Base-by-base conservation (phyloP, 2,797 vertebrate genomes). In the Miichthys miiuy region DNA sequence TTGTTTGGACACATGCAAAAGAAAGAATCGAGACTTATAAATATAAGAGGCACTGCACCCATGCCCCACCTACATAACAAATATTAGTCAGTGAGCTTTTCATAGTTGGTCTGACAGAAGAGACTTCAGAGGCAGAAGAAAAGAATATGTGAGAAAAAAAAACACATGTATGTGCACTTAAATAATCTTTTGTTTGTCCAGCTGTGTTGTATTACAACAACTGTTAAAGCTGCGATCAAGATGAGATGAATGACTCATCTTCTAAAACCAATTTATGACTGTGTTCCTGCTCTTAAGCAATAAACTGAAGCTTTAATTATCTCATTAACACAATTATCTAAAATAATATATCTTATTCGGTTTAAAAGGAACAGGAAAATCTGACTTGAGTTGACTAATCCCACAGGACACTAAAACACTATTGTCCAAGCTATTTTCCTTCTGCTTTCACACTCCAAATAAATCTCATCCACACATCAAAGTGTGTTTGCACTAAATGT, bases 401-500 rank as follows among this genome's bases (percentile, higher is more conserved):
- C 82, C 73, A 75, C 21, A 55, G 69, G 84, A 82, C 72, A 47
- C 47, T 48, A 56, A 72, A 57, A 68, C 80, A 42, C 70, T 25
- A 51, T 42, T 72, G 73, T 84, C 75, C 38, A 6, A 71, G 68
- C 65, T 48, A 41, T 68, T 81, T 66, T 73, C 78, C 56, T 62
- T 51, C 65, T 80, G 69, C 68, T 68, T 85, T 89, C 85, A 88
- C 87, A 88, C 87, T 82, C 71, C 54, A 74, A 68, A 88, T 72
- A 67, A 87, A 88, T 84, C 80, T 60, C 84, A 85, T 87, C 84
- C 64, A 72, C 88, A 91, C 87, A 72, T 90, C 80, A 47, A 66
- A 76, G 72, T 73, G 81, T 80, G 54, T 86, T 84, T 76, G 82
- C 58, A 63, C 77, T 86, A 74, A 89, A 85, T 47, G 72, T 73